Base-by-base conservation (phyloP, 2,888 invertebrate genomes). In the Nomada hirtipes region DNA sequence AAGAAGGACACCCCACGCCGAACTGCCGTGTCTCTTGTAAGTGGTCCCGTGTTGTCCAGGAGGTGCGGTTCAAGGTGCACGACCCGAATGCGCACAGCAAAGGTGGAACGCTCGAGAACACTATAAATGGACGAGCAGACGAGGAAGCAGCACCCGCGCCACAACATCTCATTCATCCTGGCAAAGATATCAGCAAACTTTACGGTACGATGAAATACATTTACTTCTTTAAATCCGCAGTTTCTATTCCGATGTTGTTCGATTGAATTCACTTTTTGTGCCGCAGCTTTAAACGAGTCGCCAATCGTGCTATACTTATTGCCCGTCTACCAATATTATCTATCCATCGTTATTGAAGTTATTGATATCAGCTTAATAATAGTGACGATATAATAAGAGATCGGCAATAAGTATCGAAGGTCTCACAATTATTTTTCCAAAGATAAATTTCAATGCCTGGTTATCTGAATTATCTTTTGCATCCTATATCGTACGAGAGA, bases 61-160 rank as follows among this genome's bases (percentile, higher is more conserved):
- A 98, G 96, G 98, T 98, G 94, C 97, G 98, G 94, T 98, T 97
- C 95, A 98, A 98, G 95, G 98, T 98, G 88, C 98, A 98, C 95
- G 98, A 98, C 95, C 98, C 98, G 69, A 98, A 98, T 95, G 97
- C 97, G 94, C 98, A 98, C 95, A 97, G 98, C 92, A 98, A 98
- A 95, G 98, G 98, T 76, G 98, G 98, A 64, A 98, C 98, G 36
- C 95, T 98, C 91, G 98, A 98, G 94, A 98, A 98, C 94, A 98
- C 98, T 78, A 97, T 98, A 86, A 98, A 98, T 92, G 98, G 98
- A 50, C 94, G 94, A 82, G 95, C 95, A 92, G 96, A 95, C 91
- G 96, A 96, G 89, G 95, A 96, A 81, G 95, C 95, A 83, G 95
- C 96, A 64, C 96, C 96, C 18, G 95, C 96, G 72, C 96, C 96